Conservation (phyloP, 2,888 invertebrate species). For the Perdita meconis region DNA sequence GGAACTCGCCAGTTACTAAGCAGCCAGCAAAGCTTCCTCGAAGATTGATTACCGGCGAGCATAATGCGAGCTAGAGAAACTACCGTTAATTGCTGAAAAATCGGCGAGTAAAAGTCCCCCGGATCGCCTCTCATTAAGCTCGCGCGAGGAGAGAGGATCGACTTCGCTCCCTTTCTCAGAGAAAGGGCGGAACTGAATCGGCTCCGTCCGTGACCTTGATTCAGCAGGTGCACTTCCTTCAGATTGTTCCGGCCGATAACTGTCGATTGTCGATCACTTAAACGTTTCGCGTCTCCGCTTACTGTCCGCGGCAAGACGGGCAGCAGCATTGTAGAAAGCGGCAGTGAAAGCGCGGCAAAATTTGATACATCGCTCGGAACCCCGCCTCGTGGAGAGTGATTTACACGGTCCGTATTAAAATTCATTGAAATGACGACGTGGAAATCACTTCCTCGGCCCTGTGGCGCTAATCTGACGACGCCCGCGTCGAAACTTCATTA, state of each 20-base stretch:
- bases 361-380: conserved; percentile 50
- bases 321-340: conserved; percentile 62
- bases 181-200: conserved; percentile 64
- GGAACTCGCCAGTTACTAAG: background rate
- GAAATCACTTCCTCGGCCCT: conserved; percentile 36
- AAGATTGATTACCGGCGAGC: conserved; percentile 2
- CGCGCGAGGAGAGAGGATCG: conserved; percentile 17
- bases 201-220: conserved; percentile 65
- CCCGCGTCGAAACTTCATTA: background rate
- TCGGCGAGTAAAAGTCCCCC: conserved; percentile 51
- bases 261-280: conserved; percentile 62
- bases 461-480: conserved; percentile 10
- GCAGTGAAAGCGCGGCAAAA: conserved; percentile 66
- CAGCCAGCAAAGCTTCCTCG: background rate
- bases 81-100: conserved; percentile 51
- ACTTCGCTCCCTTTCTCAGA: conserved; percentile 30
- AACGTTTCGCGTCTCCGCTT: conserved; percentile 48
- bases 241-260: conserved; percentile 65
- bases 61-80: conserved; percentile 41
- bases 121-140: background rate
- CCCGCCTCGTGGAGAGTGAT: conserved; percentile 18
- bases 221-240: conserved; percentile 68
- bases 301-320: conserved; percentile 31
- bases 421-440: conserved; percentile 21
- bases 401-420: conserved; percentile 37